phyloP scores from a whole-genome alignment of 2,888 invertebrate genomes.

The Tortrix viridana region DNA sequence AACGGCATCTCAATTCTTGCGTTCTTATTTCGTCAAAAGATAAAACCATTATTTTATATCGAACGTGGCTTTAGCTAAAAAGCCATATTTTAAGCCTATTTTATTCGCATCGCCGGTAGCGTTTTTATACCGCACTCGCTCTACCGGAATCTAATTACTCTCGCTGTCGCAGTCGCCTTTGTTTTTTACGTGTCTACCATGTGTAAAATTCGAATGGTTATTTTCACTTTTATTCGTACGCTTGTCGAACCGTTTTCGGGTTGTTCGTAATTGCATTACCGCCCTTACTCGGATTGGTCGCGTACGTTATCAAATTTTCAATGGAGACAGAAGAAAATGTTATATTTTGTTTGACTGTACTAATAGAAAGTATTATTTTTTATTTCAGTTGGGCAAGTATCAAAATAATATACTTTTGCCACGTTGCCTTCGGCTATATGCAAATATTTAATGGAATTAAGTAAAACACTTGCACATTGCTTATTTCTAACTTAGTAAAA shows the following conservation, averaged over 20 bases:
- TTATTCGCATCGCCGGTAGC: constrained; percentile 20
- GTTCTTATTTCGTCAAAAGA: no score
- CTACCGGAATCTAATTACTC: constrained; percentile 44
- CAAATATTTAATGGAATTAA: no score
- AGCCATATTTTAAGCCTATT: constrained; percentile 6
- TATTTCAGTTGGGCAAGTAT: no score
- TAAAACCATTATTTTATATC: not conserved
- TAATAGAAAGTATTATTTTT: not conserved
- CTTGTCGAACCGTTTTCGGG: constrained; percentile 21
- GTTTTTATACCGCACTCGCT: constrained; percentile 38
- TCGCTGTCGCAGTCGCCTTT: constrained; percentile 35
- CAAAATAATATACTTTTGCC: no score
- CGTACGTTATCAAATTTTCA: constrained; percentile 20
- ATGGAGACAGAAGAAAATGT: not conserved
- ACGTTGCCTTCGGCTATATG: no score
- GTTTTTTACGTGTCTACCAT: constrained; percentile 33
- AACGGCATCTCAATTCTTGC: no score
- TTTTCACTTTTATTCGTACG: constrained; percentile 23
- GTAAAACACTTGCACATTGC: no score
- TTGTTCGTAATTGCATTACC: constrained; percentile 19
- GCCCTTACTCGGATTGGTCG: constrained; percentile 14
- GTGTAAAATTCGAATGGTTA: constrained; percentile 33
- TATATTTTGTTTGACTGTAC: not conserved
- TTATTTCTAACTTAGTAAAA: no score
- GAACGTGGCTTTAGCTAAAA: constrained; percentile 4